phyloP scores from a whole-genome alignment of 2,113 vertebrate genomes.

The Petrocephalus zakoni region DNA sequence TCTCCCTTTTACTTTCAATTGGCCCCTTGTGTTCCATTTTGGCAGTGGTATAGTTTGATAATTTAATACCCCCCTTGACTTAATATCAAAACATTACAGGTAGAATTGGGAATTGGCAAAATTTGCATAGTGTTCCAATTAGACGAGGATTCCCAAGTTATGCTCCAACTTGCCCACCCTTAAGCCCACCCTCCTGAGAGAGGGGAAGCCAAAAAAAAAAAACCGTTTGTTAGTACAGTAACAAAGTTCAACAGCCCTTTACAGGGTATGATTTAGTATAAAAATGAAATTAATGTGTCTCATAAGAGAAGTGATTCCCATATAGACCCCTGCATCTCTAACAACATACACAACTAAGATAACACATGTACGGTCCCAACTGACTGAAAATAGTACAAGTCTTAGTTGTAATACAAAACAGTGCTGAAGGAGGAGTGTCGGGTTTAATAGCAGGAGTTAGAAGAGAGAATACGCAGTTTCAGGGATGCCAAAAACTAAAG shows the following conservation, averaged over 20 bases:
- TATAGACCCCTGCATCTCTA: constrained; percentile 10
- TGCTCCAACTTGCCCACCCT: background rate
- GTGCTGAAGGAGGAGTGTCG: constrained; percentile 16
- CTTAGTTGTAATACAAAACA: constrained; percentile 16
- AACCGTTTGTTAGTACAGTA: constrained; percentile 32
- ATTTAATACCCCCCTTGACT: constrained; percentile 32
- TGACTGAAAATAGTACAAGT: constrained; percentile 27
- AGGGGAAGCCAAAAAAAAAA: background rate
- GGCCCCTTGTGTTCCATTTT: constrained; percentile 35
- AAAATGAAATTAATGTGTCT: constrained; percentile 12
- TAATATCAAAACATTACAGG: constrained; percentile 15
- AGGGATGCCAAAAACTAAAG: background rate
- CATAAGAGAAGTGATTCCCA: constrained; percentile 5
- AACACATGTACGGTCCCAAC: constrained; percentile 26
- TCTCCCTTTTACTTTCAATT: constrained; percentile 29
- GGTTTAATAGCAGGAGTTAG: background rate
- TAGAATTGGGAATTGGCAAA: constrained; percentile 6
- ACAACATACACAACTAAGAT: constrained; percentile 26
- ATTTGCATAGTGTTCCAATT: constrained; percentile 19
- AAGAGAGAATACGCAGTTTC: background rate
- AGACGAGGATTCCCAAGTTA: constrained; percentile 7
- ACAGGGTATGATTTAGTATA: background rate
- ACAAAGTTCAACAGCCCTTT: constrained; percentile 18
- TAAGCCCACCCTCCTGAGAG: constrained; percentile 1
- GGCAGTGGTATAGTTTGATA: constrained; percentile 47